Base-by-base conservation (phyloP, 2,113 vertebrate genomes). In the Alosa alosa region DNA sequence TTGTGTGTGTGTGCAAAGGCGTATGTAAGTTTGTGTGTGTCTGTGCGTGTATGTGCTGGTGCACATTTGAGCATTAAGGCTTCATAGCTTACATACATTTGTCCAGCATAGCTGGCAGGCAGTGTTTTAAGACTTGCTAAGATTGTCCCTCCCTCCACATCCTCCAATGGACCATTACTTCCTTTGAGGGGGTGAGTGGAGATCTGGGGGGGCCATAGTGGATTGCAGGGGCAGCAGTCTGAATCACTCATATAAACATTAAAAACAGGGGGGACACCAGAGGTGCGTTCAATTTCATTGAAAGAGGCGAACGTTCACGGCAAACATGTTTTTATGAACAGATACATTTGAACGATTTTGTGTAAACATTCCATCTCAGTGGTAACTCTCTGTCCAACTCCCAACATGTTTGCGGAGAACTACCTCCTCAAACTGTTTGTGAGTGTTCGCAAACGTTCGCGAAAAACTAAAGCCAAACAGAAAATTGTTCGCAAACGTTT, bases 1-100 rank as follows among this genome's bases (percentile, higher is more conserved):
- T 9, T 75, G 68, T 39, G 31, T 75, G 25, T 39, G 1, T 78
- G 31, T 41, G 72, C 20, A 31, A 41, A 18, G 22, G 72, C 15
- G 72, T 78, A 36, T 78, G 72, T 17, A 18, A 41, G 72, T 78
- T 20, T 78, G 31, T 78, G 72, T 78, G 72, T 78, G n/a, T 72
- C n/a, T 72, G 72, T 78, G 72, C 5, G 31, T 78, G 72, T 39
- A 0, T 78, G 72, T 36, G 31, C 15, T 17, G 72, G 10, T 78
- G 72, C 25, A 78, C 31, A 78, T 78, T 78, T 72, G 64, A 31
- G 25, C 20, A 72, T 72, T 78, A 78, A 78, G 72, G 25, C 25
- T 36, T 78, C 31, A 78, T 10, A 17, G 72, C 39, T 39, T 39
- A 78, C 25, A 78, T 78, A 36, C 31, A 78, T 36, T 41, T 6